Evolutionary conservation across 2,888 invertebrate species (phyloP).

Genomic region (Lasioglossum calceatum): DNA sequence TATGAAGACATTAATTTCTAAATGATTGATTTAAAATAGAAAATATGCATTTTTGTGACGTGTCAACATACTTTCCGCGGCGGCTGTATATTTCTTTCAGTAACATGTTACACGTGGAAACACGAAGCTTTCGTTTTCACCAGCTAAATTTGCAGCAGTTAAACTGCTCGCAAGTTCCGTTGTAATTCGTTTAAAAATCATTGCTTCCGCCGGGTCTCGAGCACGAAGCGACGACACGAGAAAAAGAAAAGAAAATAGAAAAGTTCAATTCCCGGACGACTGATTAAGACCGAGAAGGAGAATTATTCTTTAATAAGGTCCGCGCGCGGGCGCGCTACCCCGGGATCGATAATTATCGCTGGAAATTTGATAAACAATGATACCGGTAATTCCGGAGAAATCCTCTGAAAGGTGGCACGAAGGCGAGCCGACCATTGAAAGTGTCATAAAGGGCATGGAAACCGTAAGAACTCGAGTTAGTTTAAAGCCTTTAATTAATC

Average conservation of each 20-base stretch:
- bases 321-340: neutral
- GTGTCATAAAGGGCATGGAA: constrained; percentile 59
- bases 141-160: neutral
- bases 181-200: neutral
- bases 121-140: neutral
- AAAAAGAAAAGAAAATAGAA: neutral
- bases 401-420: constrained; percentile 29
- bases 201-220: neutral
- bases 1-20: too few species aligned
- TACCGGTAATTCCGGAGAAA: constrained; percentile 42
- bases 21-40: too few species aligned
- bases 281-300: neutral
- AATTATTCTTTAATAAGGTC: constrained; percentile 32
- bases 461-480: constrained; percentile 58
- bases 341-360: constrained; percentile 47
- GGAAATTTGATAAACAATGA: constrained; percentile 57
- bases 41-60: too few species aligned
- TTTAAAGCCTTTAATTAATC: constrained; percentile 65
- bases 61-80: too few species aligned
- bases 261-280: constrained; percentile 11
- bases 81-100: neutral
- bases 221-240: neutral
- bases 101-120: neutral
- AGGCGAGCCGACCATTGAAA: constrained; percentile 48
- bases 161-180: neutral